Base-by-base conservation (phyloP, 2,113 vertebrate genomes). In the Ramphastos sulfuratus region DNA sequence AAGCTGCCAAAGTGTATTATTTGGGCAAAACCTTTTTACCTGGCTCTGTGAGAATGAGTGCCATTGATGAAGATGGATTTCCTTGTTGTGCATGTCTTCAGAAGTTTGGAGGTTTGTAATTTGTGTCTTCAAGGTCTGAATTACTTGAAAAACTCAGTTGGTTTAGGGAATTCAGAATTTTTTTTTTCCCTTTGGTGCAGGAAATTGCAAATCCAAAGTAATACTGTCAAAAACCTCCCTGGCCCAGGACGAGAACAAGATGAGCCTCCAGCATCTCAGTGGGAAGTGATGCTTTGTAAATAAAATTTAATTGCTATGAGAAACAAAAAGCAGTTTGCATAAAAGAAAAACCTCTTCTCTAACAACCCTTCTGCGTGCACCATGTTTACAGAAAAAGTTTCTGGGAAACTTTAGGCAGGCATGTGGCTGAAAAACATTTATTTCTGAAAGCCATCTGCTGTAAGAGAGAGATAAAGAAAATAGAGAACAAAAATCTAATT, bases 401-500 rank as follows among this genome's bases (percentile, higher is more conserved):
- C 63, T 69, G 23, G 59, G 67, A 67, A 87, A 90, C 27, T 84
- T 87, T 55, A 61, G 80, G 80, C 85, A 81, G 90, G 70, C 52
- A 56, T 91, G 83, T 76, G 84, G 55, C 79, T 52, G 37, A 82
- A 74, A 96, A 96, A 61, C 44, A 66, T 91, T 91, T 65, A 28
- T 93, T 96, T 96, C 84, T 70, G 89, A 95, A 93, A 93, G 84
- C 82, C 55, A 94, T 93, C 90, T 96, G 96, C 94, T 37, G 7
- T 28, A 61, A 90, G 75, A 90, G 78, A 79, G 78, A 79, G 75
- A 75, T 6, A 81, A 96, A 96, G 83, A 88, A 94, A 94, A 88
- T 80, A 83, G 91, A 78, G 46, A 84, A 92, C 63, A 86, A 86
- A 87, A 87, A 72, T 88, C 90, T 87, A 81, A 95, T 96, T 94